Evolutionary conservation across 23 tunicate genomes (phyloP).

Genomic region (Styela plicata): DNA sequence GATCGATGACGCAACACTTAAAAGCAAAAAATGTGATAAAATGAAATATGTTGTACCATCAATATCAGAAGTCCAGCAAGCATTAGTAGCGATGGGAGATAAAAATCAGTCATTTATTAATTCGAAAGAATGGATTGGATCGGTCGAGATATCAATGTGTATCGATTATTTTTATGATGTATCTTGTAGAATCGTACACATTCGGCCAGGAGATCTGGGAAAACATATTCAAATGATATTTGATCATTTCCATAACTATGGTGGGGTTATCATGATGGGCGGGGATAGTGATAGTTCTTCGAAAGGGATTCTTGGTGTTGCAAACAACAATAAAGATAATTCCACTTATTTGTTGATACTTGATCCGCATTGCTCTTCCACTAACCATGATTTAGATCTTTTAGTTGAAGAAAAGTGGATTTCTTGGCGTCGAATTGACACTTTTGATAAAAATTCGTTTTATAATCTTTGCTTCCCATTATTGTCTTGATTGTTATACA

Average conservation of each 20-base stretch:
- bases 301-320: constrained; percentile 75
- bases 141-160: constrained; percentile 72
- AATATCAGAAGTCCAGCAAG: constrained; percentile 61
- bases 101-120: constrained; percentile 37
- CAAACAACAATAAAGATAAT: background rate
- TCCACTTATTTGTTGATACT: constrained; percentile 40
- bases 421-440: constrained; percentile 49
- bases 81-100: constrained; percentile 58
- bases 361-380: constrained; percentile 71
- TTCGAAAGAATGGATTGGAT: constrained; percentile 84
- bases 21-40: background rate
- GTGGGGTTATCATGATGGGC: constrained; percentile 95
- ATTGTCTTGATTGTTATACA: too few relatives aligned
- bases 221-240: constrained; percentile 11
- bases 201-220: constrained; percentile 30
- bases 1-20: background rate
- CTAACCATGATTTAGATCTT: background rate
- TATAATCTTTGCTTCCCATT: constrained; percentile 81
- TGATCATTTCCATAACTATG: constrained; percentile 56
- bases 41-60: constrained; percentile 39
- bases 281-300: constrained; percentile 85
- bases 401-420: constrained; percentile 45
- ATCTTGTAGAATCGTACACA: constrained; percentile 76
- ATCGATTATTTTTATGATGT: constrained; percentile 75
- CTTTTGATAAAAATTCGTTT: constrained; percentile 57